phyloP scores from a whole-genome alignment of 2,888 invertebrate genomes.

The Synanthedon myopaeformis region DNA sequence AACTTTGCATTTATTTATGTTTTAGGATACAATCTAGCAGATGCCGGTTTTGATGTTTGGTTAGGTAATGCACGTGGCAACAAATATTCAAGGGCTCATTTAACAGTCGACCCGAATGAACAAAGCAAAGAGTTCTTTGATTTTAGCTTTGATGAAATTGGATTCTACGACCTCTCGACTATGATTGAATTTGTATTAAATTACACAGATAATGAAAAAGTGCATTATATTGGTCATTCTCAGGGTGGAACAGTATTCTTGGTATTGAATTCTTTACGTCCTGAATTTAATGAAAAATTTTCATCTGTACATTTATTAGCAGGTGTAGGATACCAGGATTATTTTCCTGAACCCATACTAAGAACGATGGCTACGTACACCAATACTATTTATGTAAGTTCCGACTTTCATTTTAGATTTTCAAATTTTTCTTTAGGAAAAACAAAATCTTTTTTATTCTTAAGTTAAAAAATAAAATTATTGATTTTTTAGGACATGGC shows the following conservation, averaged over 20 bases:
- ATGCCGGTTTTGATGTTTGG: constrained; percentile 82
- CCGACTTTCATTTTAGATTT: background rate
- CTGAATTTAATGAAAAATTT: constrained; percentile 42
- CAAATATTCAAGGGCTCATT: constrained; percentile 74
- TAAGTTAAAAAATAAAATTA: background rate
- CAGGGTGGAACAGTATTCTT: constrained; percentile 50
- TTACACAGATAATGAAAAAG: constrained; percentile 22
- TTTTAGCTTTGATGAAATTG: constrained; percentile 51
- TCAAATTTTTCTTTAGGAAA: too few species aligned
- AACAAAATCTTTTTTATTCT: background rate
- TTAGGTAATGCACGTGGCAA: constrained; percentile 86
- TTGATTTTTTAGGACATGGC: constrained; percentile 15
- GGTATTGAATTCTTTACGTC: constrained; percentile 30
- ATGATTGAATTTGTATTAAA: constrained; percentile 43
- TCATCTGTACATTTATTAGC: constrained; percentile 42
- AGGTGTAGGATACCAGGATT: constrained; percentile 34
- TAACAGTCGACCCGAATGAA: constrained; percentile 29
- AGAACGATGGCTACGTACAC: background rate
- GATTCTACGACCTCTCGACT: constrained; percentile 34
- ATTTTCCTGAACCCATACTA: constrained; percentile 23
- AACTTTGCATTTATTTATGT: too few species aligned
- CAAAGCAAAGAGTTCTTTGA: constrained; percentile 37
- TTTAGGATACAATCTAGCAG: constrained; percentile 68
- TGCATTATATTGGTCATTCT: constrained; percentile 56
- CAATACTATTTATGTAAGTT: background rate